phyloP scores from a whole-genome alignment of 2,797 vertebrate species.

The Coluber constrictor region DNA sequence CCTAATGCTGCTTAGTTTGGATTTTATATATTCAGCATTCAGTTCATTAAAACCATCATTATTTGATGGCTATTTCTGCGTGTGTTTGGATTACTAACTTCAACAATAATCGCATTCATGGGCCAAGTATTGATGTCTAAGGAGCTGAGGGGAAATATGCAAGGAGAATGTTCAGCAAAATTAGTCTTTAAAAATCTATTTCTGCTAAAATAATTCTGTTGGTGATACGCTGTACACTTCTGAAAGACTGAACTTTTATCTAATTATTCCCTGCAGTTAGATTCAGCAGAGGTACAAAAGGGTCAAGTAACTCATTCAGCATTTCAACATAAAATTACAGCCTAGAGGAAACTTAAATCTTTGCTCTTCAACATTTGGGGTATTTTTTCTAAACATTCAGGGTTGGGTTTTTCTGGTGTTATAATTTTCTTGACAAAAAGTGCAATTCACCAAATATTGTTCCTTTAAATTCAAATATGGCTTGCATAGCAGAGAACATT shows the following conservation, averaged over 20 bases:
- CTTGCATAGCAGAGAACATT: background rate
- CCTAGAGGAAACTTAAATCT: constrained; percentile 19
- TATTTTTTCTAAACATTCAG: constrained; percentile 22
- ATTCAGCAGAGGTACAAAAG: background rate
- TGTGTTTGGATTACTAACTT: constrained; percentile 19
- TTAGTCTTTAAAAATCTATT: background rate
- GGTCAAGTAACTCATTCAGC: constrained; percentile 23
- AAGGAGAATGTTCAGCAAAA: constrained; percentile 16
- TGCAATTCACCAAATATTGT: constrained; percentile 7
- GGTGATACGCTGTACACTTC: constrained; percentile 7
- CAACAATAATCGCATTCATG: constrained; percentile 20
- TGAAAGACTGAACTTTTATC: constrained; percentile 28
- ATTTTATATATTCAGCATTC: constrained; percentile 27
- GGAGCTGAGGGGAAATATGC: constrained; percentile 20
- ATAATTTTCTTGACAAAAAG: constrained; percentile 39
- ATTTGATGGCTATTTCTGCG: constrained; percentile 29
- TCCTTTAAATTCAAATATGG: background rate
- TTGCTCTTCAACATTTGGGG: constrained; percentile 2
- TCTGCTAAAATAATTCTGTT: constrained; percentile 5
- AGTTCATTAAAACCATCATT: constrained; percentile 54
- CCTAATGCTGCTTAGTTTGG: constrained; percentile 32
- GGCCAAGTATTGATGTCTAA: constrained; percentile 43
- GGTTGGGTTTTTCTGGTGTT: background rate
- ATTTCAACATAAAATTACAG: constrained; percentile 23
- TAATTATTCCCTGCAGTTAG: background rate